Evolutionary conservation across 2,888 invertebrate genomes (phyloP).

Genomic region (Epinotia nisella): DNA sequence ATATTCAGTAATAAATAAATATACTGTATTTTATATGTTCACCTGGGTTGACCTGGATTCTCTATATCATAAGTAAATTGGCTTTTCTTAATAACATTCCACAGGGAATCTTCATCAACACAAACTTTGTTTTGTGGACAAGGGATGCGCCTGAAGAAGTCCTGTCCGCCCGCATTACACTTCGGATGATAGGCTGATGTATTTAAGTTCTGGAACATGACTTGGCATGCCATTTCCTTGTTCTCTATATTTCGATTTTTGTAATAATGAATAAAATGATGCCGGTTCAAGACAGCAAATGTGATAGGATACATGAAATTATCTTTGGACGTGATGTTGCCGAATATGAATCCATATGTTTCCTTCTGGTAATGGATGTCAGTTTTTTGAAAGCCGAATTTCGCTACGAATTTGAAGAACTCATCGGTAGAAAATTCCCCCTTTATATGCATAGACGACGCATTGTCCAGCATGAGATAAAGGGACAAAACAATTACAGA

Average conservation of each 20-base stretch:
- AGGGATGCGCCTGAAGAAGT: slow-evolving; percentile 93
- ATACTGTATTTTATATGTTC: slow-evolving; percentile 49
- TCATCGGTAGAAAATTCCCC: slow-evolving; percentile 83
- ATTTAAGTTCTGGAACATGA: slow-evolving; percentile 94
- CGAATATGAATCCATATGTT: slow-evolving; percentile 97
- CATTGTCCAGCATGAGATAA: slow-evolving; percentile 56
- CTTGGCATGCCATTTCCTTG: slow-evolving; percentile 90
- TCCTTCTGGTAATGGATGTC: slow-evolving; percentile 93
- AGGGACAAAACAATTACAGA: slow-evolving; percentile 62
- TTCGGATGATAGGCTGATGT: slow-evolving; percentile 92
- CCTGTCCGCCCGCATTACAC: slow-evolving; percentile 90
- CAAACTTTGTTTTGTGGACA: slow-evolving; percentile 91
- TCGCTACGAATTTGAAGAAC: slow-evolving; percentile 96
- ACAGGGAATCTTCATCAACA: slow-evolving; percentile 93
- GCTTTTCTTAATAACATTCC: slow-evolving; percentile 93
- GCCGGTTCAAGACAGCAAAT: slow-evolving; percentile 95
- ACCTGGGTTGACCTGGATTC: slow-evolving; percentile 95
- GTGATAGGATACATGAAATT: slow-evolving; percentile 89
- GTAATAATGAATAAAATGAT: slow-evolving; percentile 95
- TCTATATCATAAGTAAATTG: slow-evolving; percentile 98
- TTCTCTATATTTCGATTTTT: slow-evolving; percentile 87
- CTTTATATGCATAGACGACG: slow-evolving; percentile 70
- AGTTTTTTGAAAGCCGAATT: slow-evolving; percentile 98
- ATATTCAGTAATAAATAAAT: too few species aligned
- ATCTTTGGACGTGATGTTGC: slow-evolving; percentile 93